phyloP scores from a whole-genome alignment of 1,140 invertebrate genomes.

The Sweltsa coloradensis region DNA sequence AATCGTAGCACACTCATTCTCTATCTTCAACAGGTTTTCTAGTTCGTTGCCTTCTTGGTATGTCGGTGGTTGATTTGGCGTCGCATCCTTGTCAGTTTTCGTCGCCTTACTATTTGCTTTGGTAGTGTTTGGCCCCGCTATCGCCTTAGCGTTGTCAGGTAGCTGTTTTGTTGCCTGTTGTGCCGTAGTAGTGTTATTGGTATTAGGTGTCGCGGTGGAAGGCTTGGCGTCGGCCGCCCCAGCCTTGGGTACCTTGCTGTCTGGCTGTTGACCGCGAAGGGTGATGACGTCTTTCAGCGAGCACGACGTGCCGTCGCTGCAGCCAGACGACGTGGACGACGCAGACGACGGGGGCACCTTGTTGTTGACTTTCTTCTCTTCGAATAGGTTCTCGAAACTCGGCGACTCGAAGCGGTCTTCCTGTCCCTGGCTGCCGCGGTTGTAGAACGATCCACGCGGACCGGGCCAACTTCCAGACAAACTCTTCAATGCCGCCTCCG shows the following conservation, averaged over 20 bases:
- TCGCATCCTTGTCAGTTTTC: conserved; percentile 11
- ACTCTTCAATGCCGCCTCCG: conserved; percentile 70
- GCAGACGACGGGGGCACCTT: conserved; percentile 51
- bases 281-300: conserved; percentile 49
- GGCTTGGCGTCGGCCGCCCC: neutral
- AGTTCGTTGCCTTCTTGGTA: conserved; percentile 28
- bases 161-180: too few species aligned
- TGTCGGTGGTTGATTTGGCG: neutral
- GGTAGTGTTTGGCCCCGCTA: too few species aligned
- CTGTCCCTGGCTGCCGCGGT: conserved; percentile 42
- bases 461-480: conserved; percentile 69
- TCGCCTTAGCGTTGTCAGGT: too few species aligned
- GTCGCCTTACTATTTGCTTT: too few species aligned
- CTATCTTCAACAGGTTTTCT: conserved; percentile 38
- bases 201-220: neutral
- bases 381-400: conserved; percentile 71
- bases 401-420: conserved; percentile 54
- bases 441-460: conserved; percentile 45
- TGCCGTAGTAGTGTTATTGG: too few species aligned
- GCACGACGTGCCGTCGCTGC: conserved; percentile 37
- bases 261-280: conserved; percentile 36
- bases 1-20: conserved; percentile 36
- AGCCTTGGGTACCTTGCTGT: neutral
- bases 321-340: conserved; percentile 41
- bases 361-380: conserved; percentile 55